Base-by-base conservation (phyloP, 2,797 vertebrate genomes). In the Thalassophryne amazonica region DNA sequence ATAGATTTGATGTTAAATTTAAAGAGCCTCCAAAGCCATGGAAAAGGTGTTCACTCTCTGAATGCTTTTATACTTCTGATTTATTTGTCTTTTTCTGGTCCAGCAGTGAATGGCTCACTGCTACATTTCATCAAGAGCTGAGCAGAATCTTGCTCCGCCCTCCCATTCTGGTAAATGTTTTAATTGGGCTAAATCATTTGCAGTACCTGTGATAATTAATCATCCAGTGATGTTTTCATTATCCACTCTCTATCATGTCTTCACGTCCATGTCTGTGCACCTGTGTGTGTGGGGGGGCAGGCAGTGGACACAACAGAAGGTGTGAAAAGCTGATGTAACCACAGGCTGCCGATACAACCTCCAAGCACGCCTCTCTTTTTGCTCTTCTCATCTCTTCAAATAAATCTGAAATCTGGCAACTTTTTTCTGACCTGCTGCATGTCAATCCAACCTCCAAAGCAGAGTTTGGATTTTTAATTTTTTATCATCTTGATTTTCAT, bases 341-440 rank as follows among this genome's bases (percentile, higher is more conserved):
- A 78, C 67, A 51, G 76, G 74, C 72, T 64, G 55, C 60, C 80
- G 84, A 91, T 87, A 87, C 86, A 79, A 75, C 65, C 42, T 71
- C 81, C 69, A 61, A 69, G 55, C 49, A 45, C 62, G 64, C 53
- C 62, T 74, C 71, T 73, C 63, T 67, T 67, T 60, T 75, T 59
- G 72, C 41, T 43, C 17, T 6, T 73, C 51, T 62, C 41, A 58
- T 85, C 77, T 76, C 60, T 60, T 74, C 39, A 57, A 69, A 73
- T 76, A 69, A 86, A 85, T 89, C 82, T 84, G 90, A 89, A 89
- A n/a, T n/a, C n/a, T n/a, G n/a, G n/a, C n/a, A n/a, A n/a, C n/a
- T n/a, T n/a, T n/a, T n/a, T n/a, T n/a, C n/a, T n/a, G n/a, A n/a
- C n/a, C n/a, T n/a, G n/a, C n/a, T n/a, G n/a, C n/a, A n/a, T n/a